A percentile compares a stretch with the other conserved stretches of the same genome.
Evolutionary conservation across 2,888 invertebrate genomes (phyloP).

Genomic region (Tolmerus cingulatus): DNA sequence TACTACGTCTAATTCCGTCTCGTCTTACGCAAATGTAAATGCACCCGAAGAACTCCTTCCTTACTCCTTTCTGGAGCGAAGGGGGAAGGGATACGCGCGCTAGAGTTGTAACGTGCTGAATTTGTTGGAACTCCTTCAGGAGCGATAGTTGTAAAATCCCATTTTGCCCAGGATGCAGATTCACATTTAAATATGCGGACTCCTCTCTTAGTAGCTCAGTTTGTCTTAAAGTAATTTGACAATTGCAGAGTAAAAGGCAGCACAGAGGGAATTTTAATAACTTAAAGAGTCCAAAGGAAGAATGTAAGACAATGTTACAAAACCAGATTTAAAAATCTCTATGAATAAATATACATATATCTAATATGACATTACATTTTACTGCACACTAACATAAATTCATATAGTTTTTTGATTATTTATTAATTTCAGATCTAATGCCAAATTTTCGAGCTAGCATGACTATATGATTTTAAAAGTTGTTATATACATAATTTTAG

Average conservation of each 20-base stretch:
- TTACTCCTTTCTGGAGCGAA: too few relatives aligned
- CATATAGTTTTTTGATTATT: too few relatives aligned
- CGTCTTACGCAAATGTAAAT: constrained; percentile 2
- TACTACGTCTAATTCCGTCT: neutral
- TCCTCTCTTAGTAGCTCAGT: neutral
- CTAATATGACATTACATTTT: too few relatives aligned
- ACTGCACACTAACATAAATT: too few relatives aligned
- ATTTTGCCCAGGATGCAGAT: neutral
- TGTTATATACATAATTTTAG: too few relatives aligned
- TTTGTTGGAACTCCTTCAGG: neutral
- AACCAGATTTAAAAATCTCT: too few relatives aligned
- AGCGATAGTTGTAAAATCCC: neutral
- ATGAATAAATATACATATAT: too few relatives aligned
- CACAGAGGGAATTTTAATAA: neutral
- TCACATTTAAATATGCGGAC: neutral
- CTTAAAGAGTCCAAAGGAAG: neutral
- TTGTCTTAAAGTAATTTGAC: neutral
- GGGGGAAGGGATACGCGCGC: neutral
- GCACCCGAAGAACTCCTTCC: neutral
- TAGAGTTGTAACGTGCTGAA: neutral
- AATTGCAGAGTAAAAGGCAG: neutral
- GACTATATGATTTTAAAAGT: too few relatives aligned
- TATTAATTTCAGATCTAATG: too few relatives aligned
- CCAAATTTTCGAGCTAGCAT: too few relatives aligned
- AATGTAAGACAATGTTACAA: neutral